Conservation (phyloP, 2,888 invertebrate genomes). For the Andricus curvator region DNA sequence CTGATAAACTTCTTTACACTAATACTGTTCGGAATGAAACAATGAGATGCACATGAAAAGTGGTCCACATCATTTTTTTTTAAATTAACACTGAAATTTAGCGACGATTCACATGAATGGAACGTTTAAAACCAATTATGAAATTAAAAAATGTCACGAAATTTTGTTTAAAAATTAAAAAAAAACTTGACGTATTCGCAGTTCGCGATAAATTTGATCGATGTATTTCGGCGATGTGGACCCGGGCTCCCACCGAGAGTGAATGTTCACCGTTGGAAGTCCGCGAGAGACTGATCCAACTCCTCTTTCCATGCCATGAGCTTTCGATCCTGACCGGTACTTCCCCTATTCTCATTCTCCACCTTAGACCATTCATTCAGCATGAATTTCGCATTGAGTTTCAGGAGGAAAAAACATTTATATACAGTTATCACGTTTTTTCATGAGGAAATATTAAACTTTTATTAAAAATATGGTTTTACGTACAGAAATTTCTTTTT, state of each 20-base stretch:
- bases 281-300: conserved; percentile 67
- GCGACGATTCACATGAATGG: not conserved
- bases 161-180: not conserved
- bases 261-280: conserved; percentile 67
- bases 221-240: conserved; percentile 17
- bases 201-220: not conserved
- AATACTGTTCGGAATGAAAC: conserved; percentile 4
- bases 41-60: conserved; percentile 3
- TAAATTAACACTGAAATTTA: not conserved
- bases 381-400: not conserved
- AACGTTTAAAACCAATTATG: not conserved
- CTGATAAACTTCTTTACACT: conserved; percentile 13
- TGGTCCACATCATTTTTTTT: conserved; percentile 23
- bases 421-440: not conserved
- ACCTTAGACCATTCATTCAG: conserved; percentile 26
- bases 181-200: not conserved
- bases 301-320: conserved; percentile 40
- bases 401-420: not conserved
- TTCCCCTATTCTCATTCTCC: conserved; percentile 33
- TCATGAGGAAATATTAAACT: not conserved
- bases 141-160: not conserved
- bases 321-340: conserved; percentile 32
- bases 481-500: too few relatives aligned
- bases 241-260: conserved; percentile 32
- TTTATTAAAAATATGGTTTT: not conserved